phyloP scores from a whole-genome alignment of 2,888 invertebrate genomes.

The Chalcosyrphus nemorum region DNA sequence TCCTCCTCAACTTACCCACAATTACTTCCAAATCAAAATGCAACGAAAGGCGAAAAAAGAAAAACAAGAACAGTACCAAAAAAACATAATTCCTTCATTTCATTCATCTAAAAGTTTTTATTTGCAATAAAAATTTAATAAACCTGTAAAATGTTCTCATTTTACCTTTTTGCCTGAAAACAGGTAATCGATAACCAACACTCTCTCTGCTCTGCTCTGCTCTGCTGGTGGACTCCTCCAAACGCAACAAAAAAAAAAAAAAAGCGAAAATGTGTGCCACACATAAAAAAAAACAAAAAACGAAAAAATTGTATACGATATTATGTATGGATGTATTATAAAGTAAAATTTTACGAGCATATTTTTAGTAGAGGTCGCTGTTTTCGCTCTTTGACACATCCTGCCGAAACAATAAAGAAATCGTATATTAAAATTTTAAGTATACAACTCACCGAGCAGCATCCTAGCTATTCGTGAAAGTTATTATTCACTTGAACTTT shows the following conservation, averaged over 20 bases:
- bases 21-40: conserved; percentile 52
- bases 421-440: conserved; percentile 36
- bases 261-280: conserved; percentile 40
- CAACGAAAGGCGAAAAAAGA: too few species aligned
- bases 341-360: conserved; percentile 43
- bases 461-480: conserved; percentile 30
- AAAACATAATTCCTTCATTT: conserved; percentile 35
- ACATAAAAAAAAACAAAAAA: conserved; percentile 39
- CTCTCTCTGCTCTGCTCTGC: conserved; percentile 21
- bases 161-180: conserved; percentile 29
- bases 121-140: conserved; percentile 67
- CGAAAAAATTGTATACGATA: conserved; percentile 23
- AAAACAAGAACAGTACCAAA: too few species aligned
- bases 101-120: conserved; percentile 65
- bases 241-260: neutral
- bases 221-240: too few species aligned
- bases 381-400: conserved; percentile 53
- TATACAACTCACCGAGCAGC: neutral
- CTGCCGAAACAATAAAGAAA: conserved; percentile 46
- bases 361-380: conserved; percentile 43
- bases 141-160: conserved; percentile 66
- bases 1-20: conserved; percentile 10
- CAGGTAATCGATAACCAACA: conserved; percentile 46
- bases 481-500: conserved; percentile 4
- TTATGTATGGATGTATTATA: neutral